Base-by-base conservation (phyloP, 2,113 vertebrate species). In the Barnardius zonarius region DNA sequence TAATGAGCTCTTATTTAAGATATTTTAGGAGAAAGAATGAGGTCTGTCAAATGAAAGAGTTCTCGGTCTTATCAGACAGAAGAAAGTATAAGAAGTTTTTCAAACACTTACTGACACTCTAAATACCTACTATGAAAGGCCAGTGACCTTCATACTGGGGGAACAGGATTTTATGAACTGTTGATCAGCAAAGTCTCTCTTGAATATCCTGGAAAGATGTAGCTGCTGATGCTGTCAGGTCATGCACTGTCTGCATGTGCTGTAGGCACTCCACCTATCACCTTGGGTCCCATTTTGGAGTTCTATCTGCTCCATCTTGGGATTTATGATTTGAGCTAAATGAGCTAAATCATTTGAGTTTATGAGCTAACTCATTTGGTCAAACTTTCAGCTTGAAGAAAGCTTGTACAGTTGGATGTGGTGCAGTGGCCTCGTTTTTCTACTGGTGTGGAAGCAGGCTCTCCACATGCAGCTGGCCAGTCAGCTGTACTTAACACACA, bases 221-320 rank as follows among this genome's bases (percentile, higher is more conserved):
- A 37, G 67, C 63, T 70, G 31, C 55, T 37, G 33, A 25, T 46
- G 11, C 35, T 24, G 25, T 9, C 3, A 9, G 14, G 5, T 23
- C n/a, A 11, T 4, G 6, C 0, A 0, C 8, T 55, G 35, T 27
- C 33, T 39, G 17, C 2, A 0, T 4, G 7, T 73, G 49, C n/a
- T 54, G 11, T 41, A 17, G 44, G 9, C 3, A 3, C 11, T 68
- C 59, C 15, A 4, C 48, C 19, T 52, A 2, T 59, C 31, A 16
- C 1, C 23, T 22, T 33, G 48, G 7, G 7, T 55, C 23, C n/a
- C 3, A 2, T 11, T 77, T 46, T 59, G 64, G 78, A 73, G 31
- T 24, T 43, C 35, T 20, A 28, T 14, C 13, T 37, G 12, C 22
- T 11, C 48, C 14, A 13, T 37, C 11, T 25, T 20, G 13, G 25